Evolutionary conservation across 2,888 invertebrate species (phyloP).

Genomic region (Nematopogon swammerdamellus): DNA sequence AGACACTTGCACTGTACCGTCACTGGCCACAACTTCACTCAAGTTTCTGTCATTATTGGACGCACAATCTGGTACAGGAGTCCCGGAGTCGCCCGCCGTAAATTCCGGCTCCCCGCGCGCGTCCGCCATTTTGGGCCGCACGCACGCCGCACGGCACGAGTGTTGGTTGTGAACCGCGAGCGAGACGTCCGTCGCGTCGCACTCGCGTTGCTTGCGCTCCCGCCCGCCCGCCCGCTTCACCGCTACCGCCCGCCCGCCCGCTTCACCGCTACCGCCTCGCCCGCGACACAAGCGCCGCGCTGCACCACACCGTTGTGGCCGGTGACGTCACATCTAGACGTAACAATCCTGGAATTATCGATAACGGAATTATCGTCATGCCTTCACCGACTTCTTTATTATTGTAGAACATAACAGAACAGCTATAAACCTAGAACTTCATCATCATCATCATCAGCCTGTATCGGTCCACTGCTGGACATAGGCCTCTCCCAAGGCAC

Average conservation of each 20-base stretch:
- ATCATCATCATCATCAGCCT: too few species aligned
- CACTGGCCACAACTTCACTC: constrained; percentile 26
- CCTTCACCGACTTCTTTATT: too few species aligned
- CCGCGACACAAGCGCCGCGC: constrained; percentile 11
- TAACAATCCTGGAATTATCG: too few species aligned
- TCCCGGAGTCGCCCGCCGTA: constrained; percentile 56
- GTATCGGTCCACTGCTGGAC: too few species aligned
- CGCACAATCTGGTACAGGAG: constrained; percentile 39
- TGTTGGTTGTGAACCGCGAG: constrained; percentile 14
- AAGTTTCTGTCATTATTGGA: constrained; percentile 33
- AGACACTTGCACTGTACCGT: constrained; percentile 2
- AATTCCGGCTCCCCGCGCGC: constrained; percentile 64
- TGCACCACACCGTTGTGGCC: constrained; percentile 11
- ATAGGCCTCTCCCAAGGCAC: too few species aligned
- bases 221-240: constrained; percentile 24
- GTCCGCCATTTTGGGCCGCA: constrained; percentile 81
- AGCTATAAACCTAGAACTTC: too few species aligned
- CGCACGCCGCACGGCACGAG: constrained; percentile 4
- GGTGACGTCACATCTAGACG: constrained; percentile 53
- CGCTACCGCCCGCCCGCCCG: constrained; percentile 33
- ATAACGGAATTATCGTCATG: too few species aligned
- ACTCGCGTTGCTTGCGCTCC: constrained; percentile 58
- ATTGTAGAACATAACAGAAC: too few species aligned
- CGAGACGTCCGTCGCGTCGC: too few species aligned
- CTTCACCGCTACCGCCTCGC: constrained; percentile 30